Percentiles rank a stretch among this genome's conserved stretches.
These are phyloP conservation scores for Leptinotarsa peninsularis DNA, from an alignment of 2,888 invertebrate genomes.

Conservation along the genomic window DNA sequence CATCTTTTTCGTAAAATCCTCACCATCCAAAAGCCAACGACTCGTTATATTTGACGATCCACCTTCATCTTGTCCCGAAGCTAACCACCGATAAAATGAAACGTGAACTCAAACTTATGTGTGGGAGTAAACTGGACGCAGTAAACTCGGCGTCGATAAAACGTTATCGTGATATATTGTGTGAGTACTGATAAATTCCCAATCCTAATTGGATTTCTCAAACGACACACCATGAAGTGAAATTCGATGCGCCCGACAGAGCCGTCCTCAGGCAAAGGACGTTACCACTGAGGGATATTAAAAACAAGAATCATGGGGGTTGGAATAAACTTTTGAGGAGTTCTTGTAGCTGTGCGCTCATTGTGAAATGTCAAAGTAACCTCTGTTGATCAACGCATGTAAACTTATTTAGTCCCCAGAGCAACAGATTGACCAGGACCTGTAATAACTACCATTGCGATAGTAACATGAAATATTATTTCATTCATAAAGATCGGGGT, in stretches of 20 bases:
- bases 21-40: background rate
- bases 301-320: too few relatives aligned
- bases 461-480: too few relatives aligned
- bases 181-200: slow-evolving; percentile 20
- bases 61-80: background rate
- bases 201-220: slow-evolving; percentile 48
- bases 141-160: background rate
- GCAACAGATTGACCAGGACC: too few relatives aligned
- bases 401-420: too few relatives aligned
- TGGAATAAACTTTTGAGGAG: too few relatives aligned
- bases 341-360: too few relatives aligned
- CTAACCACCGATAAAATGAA: slow-evolving; percentile 12
- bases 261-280: background rate
- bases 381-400: too few relatives aligned
- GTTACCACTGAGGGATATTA: too few relatives aligned
- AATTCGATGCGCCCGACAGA: background rate
- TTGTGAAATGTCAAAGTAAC: too few relatives aligned
- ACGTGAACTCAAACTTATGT: slow-evolving; percentile 3
- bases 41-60: background rate
- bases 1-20: background rate
- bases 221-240: slow-evolving; percentile 34
- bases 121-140: slow-evolving; percentile 15
- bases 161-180: slow-evolving; percentile 45
- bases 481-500: too few relatives aligned
- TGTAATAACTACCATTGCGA: too few relatives aligned